phyloP scores from a whole-genome alignment of 2,113 vertebrate species.

The Tragelaphus strepsiceros region DNA sequence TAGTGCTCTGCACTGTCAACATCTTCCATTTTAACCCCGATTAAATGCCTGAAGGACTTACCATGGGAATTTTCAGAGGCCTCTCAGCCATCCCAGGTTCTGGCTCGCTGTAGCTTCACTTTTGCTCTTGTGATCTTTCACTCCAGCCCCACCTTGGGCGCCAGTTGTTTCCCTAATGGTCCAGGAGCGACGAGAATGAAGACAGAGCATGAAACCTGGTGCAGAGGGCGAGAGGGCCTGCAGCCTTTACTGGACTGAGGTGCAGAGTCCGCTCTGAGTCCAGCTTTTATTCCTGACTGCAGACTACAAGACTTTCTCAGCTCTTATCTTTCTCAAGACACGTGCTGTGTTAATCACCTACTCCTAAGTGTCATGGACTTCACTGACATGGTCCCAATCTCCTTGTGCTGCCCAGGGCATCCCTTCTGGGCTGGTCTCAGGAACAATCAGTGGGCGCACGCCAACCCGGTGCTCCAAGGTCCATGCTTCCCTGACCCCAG shows the following conservation, averaged over 20 bases:
- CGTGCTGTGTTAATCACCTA: fast-evolving
- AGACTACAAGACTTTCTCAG: neutral
- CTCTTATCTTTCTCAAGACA: neutral
- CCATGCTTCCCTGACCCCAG: neutral
- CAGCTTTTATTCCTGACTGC: neutral
- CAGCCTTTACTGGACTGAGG: neutral
- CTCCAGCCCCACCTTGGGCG: fast-evolving
- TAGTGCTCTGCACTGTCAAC: neutral
- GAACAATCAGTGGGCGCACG: fast-evolving
- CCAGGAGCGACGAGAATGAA: fast-evolving
- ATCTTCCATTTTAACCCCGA: neutral
- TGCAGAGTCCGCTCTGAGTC: fast-evolving
- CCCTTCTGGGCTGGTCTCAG: neutral
- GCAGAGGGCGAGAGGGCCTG: fast-evolving
- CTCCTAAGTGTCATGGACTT: fast-evolving
- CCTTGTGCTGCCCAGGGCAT: neutral
- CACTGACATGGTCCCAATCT: fast-evolving
- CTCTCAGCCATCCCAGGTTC: fast-evolving
- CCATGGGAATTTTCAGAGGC: neutral
- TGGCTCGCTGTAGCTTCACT: fast-evolving
- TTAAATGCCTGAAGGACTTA: neutral
- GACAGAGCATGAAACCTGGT: neutral
- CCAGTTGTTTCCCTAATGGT: neutral
- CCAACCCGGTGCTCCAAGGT: fast-evolving
- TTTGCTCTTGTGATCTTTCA: neutral